phyloP scores from a whole-genome alignment of 2,797 vertebrate genomes.

The Bovichtus diacanthus region DNA sequence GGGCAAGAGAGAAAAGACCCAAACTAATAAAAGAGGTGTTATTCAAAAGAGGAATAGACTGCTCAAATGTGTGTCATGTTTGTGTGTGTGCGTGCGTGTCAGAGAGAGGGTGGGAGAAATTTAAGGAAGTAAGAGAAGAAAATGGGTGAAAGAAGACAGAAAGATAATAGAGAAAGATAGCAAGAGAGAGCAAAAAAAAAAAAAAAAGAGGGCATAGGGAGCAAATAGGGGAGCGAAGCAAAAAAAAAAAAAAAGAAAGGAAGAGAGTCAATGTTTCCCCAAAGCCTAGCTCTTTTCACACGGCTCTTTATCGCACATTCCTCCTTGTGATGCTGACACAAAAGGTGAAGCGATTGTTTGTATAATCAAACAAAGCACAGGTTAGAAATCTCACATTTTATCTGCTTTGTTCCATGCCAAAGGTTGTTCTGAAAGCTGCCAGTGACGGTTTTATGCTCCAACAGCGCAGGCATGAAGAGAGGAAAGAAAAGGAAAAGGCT shows the following conservation, averaged over 20 bases:
- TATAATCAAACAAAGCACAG: constrained; percentile 70
- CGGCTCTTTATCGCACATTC: constrained; percentile 50
- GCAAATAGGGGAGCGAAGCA: constrained; percentile 44
- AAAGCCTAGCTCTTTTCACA: constrained; percentile 58
- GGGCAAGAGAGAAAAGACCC: constrained; percentile 76
- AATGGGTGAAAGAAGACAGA: constrained; percentile 31
- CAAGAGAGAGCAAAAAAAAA: constrained; percentile 24
- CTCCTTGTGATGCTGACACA: constrained; percentile 69
- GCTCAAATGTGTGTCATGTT: constrained; percentile 69
- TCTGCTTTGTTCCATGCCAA: constrained; percentile 58
- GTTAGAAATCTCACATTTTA: constrained; percentile 53
- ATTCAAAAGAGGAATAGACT: constrained; percentile 81
- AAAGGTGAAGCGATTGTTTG: constrained; percentile 69
- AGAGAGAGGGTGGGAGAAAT: constrained; percentile 39
- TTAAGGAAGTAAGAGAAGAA: constrained; percentile 38
- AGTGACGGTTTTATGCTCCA: constrained; percentile 31
- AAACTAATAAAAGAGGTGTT: constrained; percentile 80
- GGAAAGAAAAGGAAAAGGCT: background rate
- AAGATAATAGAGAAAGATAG: constrained; percentile 39
- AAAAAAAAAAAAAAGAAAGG: constrained; percentile 18
- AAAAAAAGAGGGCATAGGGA: constrained; percentile 36
- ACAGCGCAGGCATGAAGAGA: background rate
- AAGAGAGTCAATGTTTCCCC: constrained; percentile 57
- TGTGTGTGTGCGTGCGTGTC: constrained; percentile 46
- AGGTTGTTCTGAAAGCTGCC: constrained; percentile 41